Percentiles rank a stretch among this genome's conserved stretches.
Conservation (phyloP, 2,113 vertebrate genomes). For the Cyrtonyx montezumae region DNA sequence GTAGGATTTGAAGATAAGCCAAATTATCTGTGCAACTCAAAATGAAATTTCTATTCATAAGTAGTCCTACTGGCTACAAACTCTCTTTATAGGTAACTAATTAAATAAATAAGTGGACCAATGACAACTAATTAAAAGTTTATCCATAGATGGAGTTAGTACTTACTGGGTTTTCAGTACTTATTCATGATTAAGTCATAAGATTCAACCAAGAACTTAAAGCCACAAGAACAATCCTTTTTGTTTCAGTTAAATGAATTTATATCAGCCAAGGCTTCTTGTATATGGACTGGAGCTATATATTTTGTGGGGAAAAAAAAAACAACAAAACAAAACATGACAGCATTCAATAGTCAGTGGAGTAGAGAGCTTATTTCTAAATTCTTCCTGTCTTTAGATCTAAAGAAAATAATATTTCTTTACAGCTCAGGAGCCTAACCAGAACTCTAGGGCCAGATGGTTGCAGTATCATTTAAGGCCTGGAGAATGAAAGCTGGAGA, state of each 20-base stretch:
- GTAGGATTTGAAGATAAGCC: not conserved
- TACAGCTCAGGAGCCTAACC: no score
- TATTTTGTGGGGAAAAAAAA: not conserved
- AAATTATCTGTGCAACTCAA: not conserved
- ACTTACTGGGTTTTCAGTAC: not conserved
- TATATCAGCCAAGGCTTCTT: not conserved
- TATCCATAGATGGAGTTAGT: not conserved
- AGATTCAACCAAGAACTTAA: not conserved
- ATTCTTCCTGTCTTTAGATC: not conserved
- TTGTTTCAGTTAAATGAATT: not conserved
- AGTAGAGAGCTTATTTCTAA: not conserved
- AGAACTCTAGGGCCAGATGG: not conserved
- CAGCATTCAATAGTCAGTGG: not conserved
- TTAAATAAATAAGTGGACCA: no score
- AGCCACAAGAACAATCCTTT: not conserved
- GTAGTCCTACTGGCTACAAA: not conserved
- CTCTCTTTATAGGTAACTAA: not conserved
- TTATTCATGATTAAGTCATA: not conserved
- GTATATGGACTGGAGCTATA: not conserved
- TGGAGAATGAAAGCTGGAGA: not conserved
- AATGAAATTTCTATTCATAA: not conserved
- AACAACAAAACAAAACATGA: not conserved
- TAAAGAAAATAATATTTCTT: not conserved
- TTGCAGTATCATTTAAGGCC: not conserved
- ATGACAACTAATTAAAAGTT: not conserved